Percentiles rank a stretch among this genome's conserved stretches.
Evolutionary conservation across 2,113 vertebrate species (phyloP).

Genomic region (Tiliqua scincoides): DNA sequence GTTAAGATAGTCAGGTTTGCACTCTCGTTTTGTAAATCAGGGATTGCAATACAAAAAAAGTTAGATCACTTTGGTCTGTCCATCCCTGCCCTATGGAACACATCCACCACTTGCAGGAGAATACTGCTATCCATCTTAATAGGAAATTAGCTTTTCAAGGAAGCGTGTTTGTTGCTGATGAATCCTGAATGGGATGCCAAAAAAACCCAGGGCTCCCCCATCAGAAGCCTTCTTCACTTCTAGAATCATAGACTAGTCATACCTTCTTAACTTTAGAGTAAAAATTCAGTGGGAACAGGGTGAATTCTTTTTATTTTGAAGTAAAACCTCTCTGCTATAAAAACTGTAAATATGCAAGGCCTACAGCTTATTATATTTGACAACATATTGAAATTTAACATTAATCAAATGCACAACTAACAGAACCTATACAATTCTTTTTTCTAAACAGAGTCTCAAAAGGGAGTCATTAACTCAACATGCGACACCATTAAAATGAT

Average conservation of each 20-base stretch:
- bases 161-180: background rate
- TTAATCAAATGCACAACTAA: constrained; percentile 53
- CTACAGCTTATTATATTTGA: constrained; percentile 34
- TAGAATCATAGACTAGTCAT: constrained; percentile 4
- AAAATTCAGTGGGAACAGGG: background rate
- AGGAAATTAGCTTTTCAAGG: background rate
- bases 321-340: constrained; percentile 25
- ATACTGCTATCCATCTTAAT: too few species aligned
- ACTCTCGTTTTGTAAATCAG: background rate
- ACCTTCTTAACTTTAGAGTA: background rate
- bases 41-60: background rate
- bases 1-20: background rate
- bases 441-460: constrained; percentile 51
- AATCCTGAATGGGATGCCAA: background rate
- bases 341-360: constrained; percentile 15
- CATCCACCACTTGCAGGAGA: background rate
- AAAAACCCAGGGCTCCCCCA: background rate
- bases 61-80: too few species aligned
- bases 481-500: constrained; percentile 69
- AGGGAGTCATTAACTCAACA: constrained; percentile 68
- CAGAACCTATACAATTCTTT: constrained; percentile 31
- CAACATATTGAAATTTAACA: constrained; percentile 49
- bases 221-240: background rate
- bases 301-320: constrained; percentile 5
- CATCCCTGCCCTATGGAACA: too few species aligned